Evolutionary conservation across 2,888 invertebrate species (phyloP).

Genomic region (Lepidonotus clava): DNA sequence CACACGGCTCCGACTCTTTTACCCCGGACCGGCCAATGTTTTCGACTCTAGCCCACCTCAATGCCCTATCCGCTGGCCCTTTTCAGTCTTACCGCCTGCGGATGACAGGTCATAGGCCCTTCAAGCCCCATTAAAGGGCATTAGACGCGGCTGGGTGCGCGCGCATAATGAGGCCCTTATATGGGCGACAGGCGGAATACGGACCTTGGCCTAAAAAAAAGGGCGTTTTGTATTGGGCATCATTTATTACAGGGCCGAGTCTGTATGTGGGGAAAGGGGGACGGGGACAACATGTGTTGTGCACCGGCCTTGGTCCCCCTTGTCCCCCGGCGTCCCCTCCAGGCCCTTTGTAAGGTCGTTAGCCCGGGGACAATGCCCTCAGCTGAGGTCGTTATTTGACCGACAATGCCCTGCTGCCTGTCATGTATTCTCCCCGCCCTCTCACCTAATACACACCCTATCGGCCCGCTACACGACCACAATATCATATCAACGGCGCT

Average conservation of each 20-base stretch:
- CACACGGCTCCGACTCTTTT: no score
- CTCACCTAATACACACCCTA: no score
- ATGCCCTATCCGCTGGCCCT: no score
- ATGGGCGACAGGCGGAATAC: no score
- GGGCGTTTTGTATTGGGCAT: no score
- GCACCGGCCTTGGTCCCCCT: background rate
- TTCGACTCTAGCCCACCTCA: no score
- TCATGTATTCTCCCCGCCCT: no score
- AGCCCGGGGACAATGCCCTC: background rate
- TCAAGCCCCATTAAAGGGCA: conserved; percentile 19
- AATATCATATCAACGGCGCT: no score
- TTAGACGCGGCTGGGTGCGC: background rate
- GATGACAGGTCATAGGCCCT: background rate
- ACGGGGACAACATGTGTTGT: background rate
- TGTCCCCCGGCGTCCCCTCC: background rate
- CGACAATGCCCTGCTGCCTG: background rate
- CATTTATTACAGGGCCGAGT: background rate
- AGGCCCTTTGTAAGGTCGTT: background rate
- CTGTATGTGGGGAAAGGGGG: background rate
- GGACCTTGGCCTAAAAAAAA: no score
- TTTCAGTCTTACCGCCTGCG: no score
- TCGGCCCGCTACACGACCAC: no score
- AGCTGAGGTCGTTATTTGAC: background rate
- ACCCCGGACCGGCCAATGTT: no score
- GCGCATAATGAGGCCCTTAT: background rate